Percentiles rank a stretch among this genome's conserved stretches.
phyloP scores from a whole-genome alignment of 2,113 vertebrate genomes.

The Siphamia tubifer region DNA sequence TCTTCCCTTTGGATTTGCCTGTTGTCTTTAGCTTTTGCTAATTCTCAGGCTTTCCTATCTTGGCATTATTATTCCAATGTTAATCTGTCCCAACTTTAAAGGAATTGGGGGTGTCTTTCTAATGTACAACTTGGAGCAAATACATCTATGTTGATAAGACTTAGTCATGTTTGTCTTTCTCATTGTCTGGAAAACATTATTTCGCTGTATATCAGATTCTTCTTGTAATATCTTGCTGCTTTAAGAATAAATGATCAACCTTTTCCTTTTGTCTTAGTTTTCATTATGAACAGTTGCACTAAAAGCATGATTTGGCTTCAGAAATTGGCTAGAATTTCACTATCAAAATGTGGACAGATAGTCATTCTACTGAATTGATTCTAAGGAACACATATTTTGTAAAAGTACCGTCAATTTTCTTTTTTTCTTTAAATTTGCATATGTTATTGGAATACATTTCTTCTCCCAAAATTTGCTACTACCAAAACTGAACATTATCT shows the following conservation, averaged over 20 bases:
- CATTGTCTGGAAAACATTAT: constrained; percentile 38
- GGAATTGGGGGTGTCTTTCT: constrained; percentile 21
- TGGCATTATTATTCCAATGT: constrained; percentile 25
- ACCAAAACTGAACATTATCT: no score
- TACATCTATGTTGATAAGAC: constrained; percentile 32
- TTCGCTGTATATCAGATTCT: constrained; percentile 83
- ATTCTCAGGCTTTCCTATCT: constrained; percentile 3
- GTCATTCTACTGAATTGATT: no score
- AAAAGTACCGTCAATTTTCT: no score
- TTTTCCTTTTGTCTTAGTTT: constrained; percentile 4
- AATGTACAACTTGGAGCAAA: constrained; percentile 26
- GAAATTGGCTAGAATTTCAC: no score
- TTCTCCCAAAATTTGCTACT: no score
- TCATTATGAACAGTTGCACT: background rate
- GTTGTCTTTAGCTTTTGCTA: constrained; percentile 38
- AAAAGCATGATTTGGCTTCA: background rate
- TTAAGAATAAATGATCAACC: constrained; percentile 75
- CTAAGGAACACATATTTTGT: no score
- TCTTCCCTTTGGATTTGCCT: constrained; percentile 24
- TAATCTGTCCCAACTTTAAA: constrained; percentile 20
- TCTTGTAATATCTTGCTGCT: constrained; percentile 76
- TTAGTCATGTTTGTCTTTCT: constrained; percentile 18
- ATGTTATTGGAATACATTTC: no score
- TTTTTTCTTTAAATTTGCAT: no score
- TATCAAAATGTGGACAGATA: no score